Conservation (phyloP, 1,140 invertebrate species). For the Hyles vespertilio region DNA sequence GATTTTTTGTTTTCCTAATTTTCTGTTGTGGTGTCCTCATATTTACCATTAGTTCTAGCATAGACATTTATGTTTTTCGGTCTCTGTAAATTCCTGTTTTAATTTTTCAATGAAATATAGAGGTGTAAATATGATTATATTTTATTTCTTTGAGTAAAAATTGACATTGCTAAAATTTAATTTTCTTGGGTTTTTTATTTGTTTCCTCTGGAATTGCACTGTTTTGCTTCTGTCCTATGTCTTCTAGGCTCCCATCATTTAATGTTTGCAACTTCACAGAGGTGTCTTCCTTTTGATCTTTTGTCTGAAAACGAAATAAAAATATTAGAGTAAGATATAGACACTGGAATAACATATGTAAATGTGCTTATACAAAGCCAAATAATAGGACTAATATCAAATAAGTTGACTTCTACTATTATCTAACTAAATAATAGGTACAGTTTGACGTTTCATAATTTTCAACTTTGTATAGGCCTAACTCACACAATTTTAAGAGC, state of each 20-base stretch:
- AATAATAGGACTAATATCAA: no score
- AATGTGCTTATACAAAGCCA: background rate
- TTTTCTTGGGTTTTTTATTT: slow-evolving; percentile 61
- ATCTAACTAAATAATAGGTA: no score
- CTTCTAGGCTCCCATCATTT: slow-evolving; percentile 60
- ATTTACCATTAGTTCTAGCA: background rate
- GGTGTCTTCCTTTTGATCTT: slow-evolving; percentile 59
- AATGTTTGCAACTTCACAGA: slow-evolving; percentile 62
- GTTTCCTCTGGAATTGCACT: slow-evolving; percentile 17
- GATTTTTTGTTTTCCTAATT: background rate
- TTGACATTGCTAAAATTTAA: slow-evolving; percentile 42
- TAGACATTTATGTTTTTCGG: no score
- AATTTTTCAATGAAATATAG: no score
- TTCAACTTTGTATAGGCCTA: no score
- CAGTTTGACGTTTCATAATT: no score
- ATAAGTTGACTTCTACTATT: no score
- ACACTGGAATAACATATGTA: background rate
- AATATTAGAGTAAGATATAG: background rate
- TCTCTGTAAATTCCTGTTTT: no score
- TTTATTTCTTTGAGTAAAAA: background rate
- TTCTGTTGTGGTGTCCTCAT: background rate
- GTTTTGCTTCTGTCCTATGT: slow-evolving; percentile 36
- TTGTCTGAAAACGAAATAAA: slow-evolving; percentile 39
- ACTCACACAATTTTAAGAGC: no score
- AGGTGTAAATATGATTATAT: no score